phyloP scores from a whole-genome alignment of 2,888 invertebrate genomes.

The Anthoptus insignis region DNA sequence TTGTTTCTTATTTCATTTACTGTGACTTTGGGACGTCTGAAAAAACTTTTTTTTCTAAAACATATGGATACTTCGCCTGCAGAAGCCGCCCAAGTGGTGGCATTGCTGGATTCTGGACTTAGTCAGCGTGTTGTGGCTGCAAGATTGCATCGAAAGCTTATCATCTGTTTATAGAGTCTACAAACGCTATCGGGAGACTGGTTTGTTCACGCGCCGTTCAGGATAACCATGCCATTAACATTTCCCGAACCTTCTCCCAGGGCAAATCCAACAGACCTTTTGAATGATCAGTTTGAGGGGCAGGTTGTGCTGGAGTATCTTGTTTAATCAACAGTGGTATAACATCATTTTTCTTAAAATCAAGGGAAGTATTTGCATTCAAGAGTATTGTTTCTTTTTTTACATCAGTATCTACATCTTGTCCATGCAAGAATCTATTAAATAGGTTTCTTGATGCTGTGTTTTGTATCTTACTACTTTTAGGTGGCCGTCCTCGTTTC shows the following conservation, averaged over 20 bases:
- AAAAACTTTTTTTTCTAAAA: too few relatives aligned
- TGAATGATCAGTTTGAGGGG: constrained; percentile 45
- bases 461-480: constrained; percentile 54
- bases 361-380: constrained; percentile 8
- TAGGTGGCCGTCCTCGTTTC: constrained; percentile 72
- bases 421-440: constrained; percentile 63
- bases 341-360: constrained; percentile 42
- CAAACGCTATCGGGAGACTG: too few relatives aligned
- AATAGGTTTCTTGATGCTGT: constrained; percentile 64
- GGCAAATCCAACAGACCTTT: constrained; percentile 66
- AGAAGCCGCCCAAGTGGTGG: too few relatives aligned
- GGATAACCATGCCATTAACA: constrained; percentile 90
- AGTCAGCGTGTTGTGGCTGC: too few relatives aligned
- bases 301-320: constrained; percentile 37
- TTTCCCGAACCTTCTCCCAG: constrained; percentile 78
- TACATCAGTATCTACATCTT: constrained; percentile 49
- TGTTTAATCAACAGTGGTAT: constrained; percentile 25
- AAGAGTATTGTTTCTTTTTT: background rate
- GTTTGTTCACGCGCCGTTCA: too few relatives aligned
- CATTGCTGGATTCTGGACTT: too few relatives aligned
- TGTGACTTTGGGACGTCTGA: too few relatives aligned
- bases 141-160: too few relatives aligned
- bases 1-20: too few relatives aligned
- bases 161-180: too few relatives aligned
- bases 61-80: too few relatives aligned